Evolutionary conservation across 2,888 invertebrate species (phyloP).

Genomic region (Nudaria mundana): DNA sequence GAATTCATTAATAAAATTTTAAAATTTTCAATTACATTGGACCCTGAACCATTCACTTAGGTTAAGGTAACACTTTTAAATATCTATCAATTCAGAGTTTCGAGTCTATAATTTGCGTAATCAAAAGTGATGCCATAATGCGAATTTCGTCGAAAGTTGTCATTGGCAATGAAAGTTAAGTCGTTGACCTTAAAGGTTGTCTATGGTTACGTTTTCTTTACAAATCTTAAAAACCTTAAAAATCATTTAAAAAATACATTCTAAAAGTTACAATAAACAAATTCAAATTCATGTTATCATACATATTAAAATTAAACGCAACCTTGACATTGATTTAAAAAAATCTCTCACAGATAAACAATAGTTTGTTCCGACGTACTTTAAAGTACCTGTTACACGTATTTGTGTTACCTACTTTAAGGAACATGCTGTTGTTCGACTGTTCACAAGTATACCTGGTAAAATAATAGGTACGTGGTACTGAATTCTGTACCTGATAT

Average conservation of each 20-base stretch:
- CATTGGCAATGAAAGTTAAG: constrained; percentile 36
- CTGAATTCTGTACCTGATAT: too few species aligned
- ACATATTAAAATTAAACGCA: constrained; percentile 14
- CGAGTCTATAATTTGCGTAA: too few species aligned
- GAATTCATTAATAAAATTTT: too few species aligned
- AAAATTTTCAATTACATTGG: too few species aligned
- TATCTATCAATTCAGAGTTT: background rate
- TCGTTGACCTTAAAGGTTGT: constrained; percentile 23
- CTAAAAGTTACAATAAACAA: too few species aligned
- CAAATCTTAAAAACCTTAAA: constrained; percentile 1
- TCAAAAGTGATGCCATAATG: constrained; percentile 6
- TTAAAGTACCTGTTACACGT: constrained; percentile 4
- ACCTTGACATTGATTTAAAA: constrained; percentile 26
- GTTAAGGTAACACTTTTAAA: background rate
- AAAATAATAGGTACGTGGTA: too few species aligned
- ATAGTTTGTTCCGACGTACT: constrained; percentile 9
- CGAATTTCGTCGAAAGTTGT: constrained; percentile 22
- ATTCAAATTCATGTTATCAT: too few species aligned
- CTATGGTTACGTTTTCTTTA: constrained; percentile 22
- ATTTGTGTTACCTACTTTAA: too few species aligned
- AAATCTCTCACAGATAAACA: constrained; percentile 28
- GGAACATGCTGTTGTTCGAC: too few species aligned
- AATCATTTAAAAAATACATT: too few species aligned
- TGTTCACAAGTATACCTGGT: constrained; percentile 14
- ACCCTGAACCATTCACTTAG: too few species aligned